Evolutionary conservation across 1,140 invertebrate species (phyloP), one percentile per base, ranked within the genome.

Genomic region (Caligus rogercresseyi): DNA sequence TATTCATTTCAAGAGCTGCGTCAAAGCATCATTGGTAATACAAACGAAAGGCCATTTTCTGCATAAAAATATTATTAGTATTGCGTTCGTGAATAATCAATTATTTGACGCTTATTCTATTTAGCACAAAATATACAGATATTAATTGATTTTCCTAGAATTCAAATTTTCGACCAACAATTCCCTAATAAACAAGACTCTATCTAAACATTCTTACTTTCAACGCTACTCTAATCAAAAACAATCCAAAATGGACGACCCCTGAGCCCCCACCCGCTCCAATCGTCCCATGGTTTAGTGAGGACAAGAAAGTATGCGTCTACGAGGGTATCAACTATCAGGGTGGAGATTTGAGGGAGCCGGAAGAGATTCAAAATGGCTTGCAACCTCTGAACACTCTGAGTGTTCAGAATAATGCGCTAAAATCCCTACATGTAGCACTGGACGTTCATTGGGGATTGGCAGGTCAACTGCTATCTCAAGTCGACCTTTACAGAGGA

Each of bases 391-490:
- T 3, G 54, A 56, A 20, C 54, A 56, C 20, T 15, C 19, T 21
- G 24, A 20, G 16, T 56, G 54, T 20, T 18, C 54, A 3, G 2
- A 56, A 25, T n/a, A 20, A 2, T 56, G 54, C 16, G 19, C 20
- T 13, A 56, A 25, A 2, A 56, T 21, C 3, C 15, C 15, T 25
- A 56, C 11, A 20, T 56, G 54, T 56, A 20, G 24, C 20, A 56
- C 14, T 56, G 54, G 54, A 25, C 24, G 3, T 56, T 21, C 54
- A 25, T 56, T 56, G 54, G 19, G 15, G 54, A n/a, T 21, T 56
- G 54, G 54, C 19, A 56, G 24, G 54, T 56, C 19, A 56, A 56
- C 24, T 56, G 54, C 20, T 56, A 56, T 20, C 24, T 56, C 3
- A 56, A 56, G 20, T 56, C 54, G 2, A 23, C 19, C 54, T 21